Evolutionary conservation across 2,888 invertebrate genomes (phyloP).

Genomic region (Cryptus armator): DNA sequence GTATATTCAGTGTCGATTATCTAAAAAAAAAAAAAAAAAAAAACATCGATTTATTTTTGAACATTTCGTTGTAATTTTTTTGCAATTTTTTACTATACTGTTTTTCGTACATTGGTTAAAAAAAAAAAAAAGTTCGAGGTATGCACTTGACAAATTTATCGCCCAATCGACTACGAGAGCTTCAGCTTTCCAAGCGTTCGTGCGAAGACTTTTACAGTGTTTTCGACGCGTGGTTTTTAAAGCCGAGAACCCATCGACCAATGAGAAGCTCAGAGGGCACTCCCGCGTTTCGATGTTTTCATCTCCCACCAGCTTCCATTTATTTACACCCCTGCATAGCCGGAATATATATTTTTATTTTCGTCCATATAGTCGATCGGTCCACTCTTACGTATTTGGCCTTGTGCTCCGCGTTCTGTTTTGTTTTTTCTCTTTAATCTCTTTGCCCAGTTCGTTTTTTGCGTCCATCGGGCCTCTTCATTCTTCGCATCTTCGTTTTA

Average conservation of each 20-base stretch:
- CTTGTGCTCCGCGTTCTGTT: slow-evolving; percentile 53
- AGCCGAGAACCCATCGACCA: slow-evolving; percentile 1
- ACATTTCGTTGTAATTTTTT: too few species aligned
- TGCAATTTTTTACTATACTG: too few species aligned
- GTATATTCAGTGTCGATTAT: background rate
- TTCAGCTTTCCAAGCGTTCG: background rate
- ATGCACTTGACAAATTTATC: background rate
- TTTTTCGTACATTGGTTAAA: too few species aligned
- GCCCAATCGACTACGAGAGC: background rate
- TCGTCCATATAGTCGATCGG: slow-evolving; percentile 33
- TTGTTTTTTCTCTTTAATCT: slow-evolving; percentile 48
- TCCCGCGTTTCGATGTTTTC: slow-evolving; percentile 23
- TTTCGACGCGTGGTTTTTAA: background rate
- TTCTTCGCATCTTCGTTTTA: slow-evolving; percentile 54
- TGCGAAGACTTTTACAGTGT: background rate
- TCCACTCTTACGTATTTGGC: slow-evolving; percentile 68
- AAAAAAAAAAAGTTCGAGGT: too few species aligned
- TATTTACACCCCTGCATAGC: slow-evolving; percentile 36
- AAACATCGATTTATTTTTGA: too few species aligned
- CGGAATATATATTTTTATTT: slow-evolving; percentile 58
- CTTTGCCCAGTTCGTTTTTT: slow-evolving; percentile 55
- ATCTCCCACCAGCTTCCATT: slow-evolving; percentile 24
- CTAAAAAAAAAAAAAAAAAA: too few species aligned
- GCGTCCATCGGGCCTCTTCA: slow-evolving; percentile 37
- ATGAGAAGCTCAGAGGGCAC: background rate